Evolutionary conservation across 2,888 invertebrate genomes (phyloP), one percentile per base, ranked within the genome.

Genomic region (Plemyria rubiginata): DNA sequence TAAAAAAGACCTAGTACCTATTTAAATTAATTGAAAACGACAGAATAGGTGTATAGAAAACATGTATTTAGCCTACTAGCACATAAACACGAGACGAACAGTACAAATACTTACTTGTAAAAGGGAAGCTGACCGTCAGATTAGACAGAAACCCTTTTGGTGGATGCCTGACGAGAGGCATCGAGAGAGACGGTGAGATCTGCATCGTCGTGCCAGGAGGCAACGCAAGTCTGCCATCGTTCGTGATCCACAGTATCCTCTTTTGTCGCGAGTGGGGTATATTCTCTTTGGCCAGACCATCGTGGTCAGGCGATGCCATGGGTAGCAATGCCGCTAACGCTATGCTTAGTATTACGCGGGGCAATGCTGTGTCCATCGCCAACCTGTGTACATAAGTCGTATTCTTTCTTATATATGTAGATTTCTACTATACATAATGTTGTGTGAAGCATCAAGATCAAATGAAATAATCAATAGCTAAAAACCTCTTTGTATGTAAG

Each of bases 81-180:
- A n/a, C 22, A 22, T 22, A 22, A 22, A 22, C 22, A 22, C 22
- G 22, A 8, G 11, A 38, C 1, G 36, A 38, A 11, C 8, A 0
- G 36, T 38, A 9, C 8, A 36, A 32, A 57, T 66, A 94, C 96
- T 95, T 89, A 97, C 97, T 97, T 79, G 97, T 96, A 78, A 97
- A 96, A 15, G 97, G 97, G 75, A 97, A 94, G 86, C 96, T 96
- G 77, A 97, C 94, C 28, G 97, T 96, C 91, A 97, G 93, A 82
- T 97, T 97, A 56, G 97, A 96, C 73, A 96, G 94, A 85, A 97
- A 97, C 55, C 97, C 97, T 78, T 96, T 95, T 0, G 97, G 97
- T 8, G 97, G 97, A 91, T 97, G 96, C 74, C 97, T 92, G 4
- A 97, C 96, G 76, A 97, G 95, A 9, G 97, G 97, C 92, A 97